phyloP scores from a whole-genome alignment of 1,140 invertebrate genomes.

The Bombus terrestris region DNA sequence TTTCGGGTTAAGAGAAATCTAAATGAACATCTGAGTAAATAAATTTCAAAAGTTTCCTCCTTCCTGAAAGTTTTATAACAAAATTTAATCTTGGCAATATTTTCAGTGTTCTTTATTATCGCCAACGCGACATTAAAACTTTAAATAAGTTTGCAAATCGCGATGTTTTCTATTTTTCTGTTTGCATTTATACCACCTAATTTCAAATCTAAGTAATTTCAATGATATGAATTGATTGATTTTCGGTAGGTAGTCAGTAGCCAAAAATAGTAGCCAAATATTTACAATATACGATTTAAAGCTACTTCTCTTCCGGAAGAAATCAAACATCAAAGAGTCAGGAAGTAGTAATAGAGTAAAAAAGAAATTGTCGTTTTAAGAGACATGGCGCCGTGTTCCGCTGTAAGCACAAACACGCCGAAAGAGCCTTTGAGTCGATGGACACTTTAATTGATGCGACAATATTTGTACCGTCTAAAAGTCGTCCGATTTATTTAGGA shows the following conservation, averaged over 20 bases:
- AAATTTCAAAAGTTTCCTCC: too few relatives aligned
- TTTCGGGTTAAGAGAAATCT: too few relatives aligned
- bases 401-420: slow-evolving; percentile 32
- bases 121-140: background rate
- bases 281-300: slow-evolving; percentile 1
- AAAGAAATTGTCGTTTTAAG: slow-evolving; percentile 18
- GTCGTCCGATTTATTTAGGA: slow-evolving; percentile 77
- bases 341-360: background rate
- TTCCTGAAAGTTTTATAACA: background rate
- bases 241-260: background rate
- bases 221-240: background rate
- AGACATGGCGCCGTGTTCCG: slow-evolving; percentile 40
- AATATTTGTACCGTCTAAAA: slow-evolving; percentile 77
- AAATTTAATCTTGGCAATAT: background rate
- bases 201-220: background rate
- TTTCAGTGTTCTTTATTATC: background rate
- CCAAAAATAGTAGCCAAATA: background rate
- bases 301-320: slow-evolving; percentile 21
- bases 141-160: background rate
- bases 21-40: background rate
- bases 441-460: slow-evolving; percentile 77
- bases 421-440: slow-evolving; percentile 40
- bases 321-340: background rate
- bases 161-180: too few relatives aligned
- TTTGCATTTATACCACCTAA: background rate